Evolutionary conservation across 2,113 vertebrate species (phyloP).

Genomic region (Varanus salvator): DNA sequence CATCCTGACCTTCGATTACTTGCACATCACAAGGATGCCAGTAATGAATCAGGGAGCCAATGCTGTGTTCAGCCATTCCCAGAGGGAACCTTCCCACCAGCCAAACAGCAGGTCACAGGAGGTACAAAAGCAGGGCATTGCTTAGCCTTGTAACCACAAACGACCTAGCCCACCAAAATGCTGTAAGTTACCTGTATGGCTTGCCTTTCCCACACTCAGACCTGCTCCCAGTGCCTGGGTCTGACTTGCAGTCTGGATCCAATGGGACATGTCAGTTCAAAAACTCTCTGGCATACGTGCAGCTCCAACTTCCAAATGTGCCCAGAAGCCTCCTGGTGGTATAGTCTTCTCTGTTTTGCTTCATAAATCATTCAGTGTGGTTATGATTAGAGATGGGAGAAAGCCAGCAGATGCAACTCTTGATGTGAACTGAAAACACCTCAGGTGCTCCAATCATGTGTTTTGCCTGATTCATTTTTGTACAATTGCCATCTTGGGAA

Average conservation of each 20-base stretch:
- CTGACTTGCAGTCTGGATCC: background rate
- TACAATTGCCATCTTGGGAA: background rate
- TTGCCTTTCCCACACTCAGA: background rate
- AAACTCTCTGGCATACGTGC: background rate
- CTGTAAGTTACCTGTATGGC: background rate
- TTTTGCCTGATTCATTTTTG: conserved; percentile 23
- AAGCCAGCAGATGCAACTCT: conserved; percentile 12
- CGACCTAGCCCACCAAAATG: background rate
- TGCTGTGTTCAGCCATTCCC: background rate
- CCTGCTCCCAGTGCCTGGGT: background rate
- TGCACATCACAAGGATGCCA: background rate
- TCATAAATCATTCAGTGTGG: background rate
- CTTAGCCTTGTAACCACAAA: background rate
- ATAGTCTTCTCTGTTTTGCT: background rate
- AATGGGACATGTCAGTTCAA: background rate
- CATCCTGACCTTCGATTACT: background rate
- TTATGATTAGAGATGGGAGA: conserved; percentile 20
- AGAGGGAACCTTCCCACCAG: background rate
- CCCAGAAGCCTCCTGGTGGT: background rate
- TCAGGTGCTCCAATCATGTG: background rate
- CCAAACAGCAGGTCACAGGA: background rate
- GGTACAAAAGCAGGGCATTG: background rate
- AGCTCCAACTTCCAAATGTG: background rate
- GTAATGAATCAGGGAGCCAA: background rate
- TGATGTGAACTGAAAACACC: background rate